A percentile compares a stretch with the other conserved stretches of the same genome.
Conservation (phyloP, 2,888 invertebrate species). For the Hydroisotoma schaefferi region DNA sequence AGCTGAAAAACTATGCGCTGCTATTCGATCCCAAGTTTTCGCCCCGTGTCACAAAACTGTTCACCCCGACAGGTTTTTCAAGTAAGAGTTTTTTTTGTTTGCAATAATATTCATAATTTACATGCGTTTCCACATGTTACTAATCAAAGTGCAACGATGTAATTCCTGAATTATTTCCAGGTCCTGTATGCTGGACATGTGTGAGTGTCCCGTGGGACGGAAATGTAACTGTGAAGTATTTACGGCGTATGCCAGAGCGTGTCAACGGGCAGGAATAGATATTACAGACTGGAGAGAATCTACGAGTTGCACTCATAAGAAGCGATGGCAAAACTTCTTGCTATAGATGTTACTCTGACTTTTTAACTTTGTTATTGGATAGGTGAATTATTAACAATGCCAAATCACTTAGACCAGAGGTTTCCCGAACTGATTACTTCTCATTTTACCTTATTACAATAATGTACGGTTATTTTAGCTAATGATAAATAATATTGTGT, state of each 20-base stretch:
- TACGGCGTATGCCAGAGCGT: constrained; percentile 83
- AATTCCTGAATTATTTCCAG: constrained; percentile 49
- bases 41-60: constrained; percentile 73
- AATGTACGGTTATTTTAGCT: neutral
- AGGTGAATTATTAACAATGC: neutral
- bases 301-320: constrained; percentile 59
- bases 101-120: neutral
- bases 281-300: constrained; percentile 67
- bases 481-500: neutral
- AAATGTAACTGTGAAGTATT: constrained; percentile 86
- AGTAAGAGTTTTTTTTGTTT: constrained; percentile 52
- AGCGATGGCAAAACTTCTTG: constrained; percentile 40
- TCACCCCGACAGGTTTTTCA: constrained; percentile 76
- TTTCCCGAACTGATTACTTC: neutral
- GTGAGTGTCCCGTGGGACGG: constrained; percentile 71
- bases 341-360: no score
- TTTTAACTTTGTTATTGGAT: no score
- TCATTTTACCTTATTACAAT: neutral
- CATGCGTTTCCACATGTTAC: neutral
- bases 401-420: no score
- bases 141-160: neutral
- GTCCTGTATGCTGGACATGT: constrained; percentile 82
- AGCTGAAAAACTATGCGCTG: constrained; percentile 54
- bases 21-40: constrained; percentile 61
- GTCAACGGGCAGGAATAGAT: constrained; percentile 70